Conservation (phyloP, 2,888 invertebrate genomes). For the Mesochorus sp. region DNA sequence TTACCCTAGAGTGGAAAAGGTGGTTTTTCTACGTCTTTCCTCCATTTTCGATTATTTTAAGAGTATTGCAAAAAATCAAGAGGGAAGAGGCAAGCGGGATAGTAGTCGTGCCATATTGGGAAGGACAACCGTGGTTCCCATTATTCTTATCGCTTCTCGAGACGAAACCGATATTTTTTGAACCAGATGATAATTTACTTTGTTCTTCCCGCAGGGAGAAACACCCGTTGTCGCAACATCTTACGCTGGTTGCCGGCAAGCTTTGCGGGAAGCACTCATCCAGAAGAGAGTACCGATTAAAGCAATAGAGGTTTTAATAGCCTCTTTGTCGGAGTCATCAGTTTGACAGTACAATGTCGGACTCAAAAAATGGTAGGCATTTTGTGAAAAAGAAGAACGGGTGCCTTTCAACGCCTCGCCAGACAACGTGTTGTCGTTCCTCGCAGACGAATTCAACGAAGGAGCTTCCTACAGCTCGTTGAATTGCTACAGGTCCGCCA, state of each 20-base stretch:
- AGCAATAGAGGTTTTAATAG: constrained; percentile 20
- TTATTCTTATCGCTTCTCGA: constrained; percentile 1
- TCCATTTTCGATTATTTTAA: constrained; percentile 10
- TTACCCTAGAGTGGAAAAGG: not conserved
- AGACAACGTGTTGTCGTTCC: not conserved
- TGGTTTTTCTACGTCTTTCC: not conserved
- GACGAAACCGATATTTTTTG: not conserved
- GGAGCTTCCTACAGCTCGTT: constrained; percentile 6
- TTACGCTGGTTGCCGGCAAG: constrained; percentile 52
- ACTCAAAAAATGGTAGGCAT: constrained; percentile 34
- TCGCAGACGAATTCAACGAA: not conserved
- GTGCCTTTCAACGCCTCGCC: not conserved
- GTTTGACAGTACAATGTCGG: constrained; percentile 19
- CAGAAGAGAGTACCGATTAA: not conserved
- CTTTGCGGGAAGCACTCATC: constrained; percentile 45
- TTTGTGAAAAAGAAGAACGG: not conserved
- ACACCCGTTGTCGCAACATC: constrained; percentile 5
- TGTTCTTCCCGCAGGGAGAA: constrained; percentile 1
- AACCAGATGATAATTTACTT: constrained; percentile 28
- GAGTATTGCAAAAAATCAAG: too few relatives aligned
- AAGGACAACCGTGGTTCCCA: constrained; percentile 1
- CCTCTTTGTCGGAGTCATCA: constrained; percentile 18
- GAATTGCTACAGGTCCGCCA: constrained; percentile 35
- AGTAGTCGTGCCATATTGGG: not conserved
- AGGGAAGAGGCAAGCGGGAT: too few relatives aligned